phyloP scores from a whole-genome alignment of 2,888 invertebrate genomes.

The Sinodicranocentrus sp. region DNA sequence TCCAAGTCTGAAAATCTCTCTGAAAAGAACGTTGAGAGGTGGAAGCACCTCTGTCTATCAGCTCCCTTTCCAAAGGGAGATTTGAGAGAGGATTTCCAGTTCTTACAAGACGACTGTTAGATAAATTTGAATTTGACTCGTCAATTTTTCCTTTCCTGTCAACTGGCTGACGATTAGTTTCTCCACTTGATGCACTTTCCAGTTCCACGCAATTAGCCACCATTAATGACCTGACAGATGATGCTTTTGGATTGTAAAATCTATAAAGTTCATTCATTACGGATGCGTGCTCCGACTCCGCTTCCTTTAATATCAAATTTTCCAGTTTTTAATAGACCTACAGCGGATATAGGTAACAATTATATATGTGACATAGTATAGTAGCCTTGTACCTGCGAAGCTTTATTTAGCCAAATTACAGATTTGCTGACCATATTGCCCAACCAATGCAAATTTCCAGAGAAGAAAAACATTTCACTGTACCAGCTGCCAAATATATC shows the following conservation, averaged over 20 bases:
- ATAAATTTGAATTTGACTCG: not conserved
- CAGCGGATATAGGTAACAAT: no score
- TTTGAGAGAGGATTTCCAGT: conserved; percentile 71
- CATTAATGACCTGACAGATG: conserved; percentile 88
- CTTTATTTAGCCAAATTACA: conserved; percentile 89
- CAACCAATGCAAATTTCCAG: conserved; percentile 89
- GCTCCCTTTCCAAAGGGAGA: conserved; percentile 65
- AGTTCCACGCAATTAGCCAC: conserved; percentile 84
- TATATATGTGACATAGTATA: no score
- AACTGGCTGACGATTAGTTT: conserved; percentile 18
- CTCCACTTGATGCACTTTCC: conserved; percentile 10
- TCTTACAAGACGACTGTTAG: conserved; percentile 40
- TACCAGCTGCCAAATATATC: conserved; percentile 94
- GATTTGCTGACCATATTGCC: conserved; percentile 87
- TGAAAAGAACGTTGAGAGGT: conserved; percentile 56
- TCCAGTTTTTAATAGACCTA: no score
- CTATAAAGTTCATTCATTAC: conserved; percentile 85
- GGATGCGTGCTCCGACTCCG: conserved; percentile 87
- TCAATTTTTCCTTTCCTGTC: conserved; percentile 32
- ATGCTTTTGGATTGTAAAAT: conserved; percentile 89
- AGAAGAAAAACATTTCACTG: conserved; percentile 88
- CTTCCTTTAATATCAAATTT: conserved; percentile 80
- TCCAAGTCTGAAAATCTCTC: conserved; percentile 73
- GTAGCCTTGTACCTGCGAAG: conserved; percentile 81
- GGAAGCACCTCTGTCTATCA: conserved; percentile 51